Evolutionary conservation across 2,113 vertebrate species (phyloP).

Genomic region (Phaetusa simplex): DNA sequence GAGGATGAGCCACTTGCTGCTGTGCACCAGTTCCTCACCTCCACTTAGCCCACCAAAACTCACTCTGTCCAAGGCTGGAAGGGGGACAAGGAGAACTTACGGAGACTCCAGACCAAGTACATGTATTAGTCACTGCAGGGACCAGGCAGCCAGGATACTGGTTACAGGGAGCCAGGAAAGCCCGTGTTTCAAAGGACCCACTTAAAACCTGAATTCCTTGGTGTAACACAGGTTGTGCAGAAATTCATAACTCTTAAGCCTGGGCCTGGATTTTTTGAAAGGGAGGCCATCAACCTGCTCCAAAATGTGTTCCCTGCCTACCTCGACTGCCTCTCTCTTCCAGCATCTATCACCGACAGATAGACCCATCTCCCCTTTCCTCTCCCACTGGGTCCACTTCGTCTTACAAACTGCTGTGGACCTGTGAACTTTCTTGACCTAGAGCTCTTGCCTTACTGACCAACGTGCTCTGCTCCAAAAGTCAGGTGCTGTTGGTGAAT

Average conservation of each 20-base stretch:
- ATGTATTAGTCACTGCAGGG: background rate
- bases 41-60: background rate
- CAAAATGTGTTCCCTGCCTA: background rate
- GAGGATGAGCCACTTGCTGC: background rate
- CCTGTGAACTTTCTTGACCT: background rate
- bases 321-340: background rate
- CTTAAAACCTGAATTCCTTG: background rate
- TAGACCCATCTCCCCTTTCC: background rate
- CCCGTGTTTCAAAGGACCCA: background rate
- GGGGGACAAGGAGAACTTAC: background rate
- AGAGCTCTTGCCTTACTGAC: background rate
- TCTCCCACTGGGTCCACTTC: background rate
- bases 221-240: background rate
- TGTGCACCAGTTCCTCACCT: accelerated
- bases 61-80: background rate
- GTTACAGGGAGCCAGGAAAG: background rate
- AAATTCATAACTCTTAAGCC: background rate
- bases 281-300: background rate
- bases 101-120: background rate
- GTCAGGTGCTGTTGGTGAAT: background rate
- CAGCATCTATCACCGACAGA: background rate
- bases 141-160: background rate
- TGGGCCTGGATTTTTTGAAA: background rate
- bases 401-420: background rate
- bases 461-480: background rate